Base-by-base conservation (phyloP, 2,888 invertebrate species). In the Platerodrilus igneus region DNA sequence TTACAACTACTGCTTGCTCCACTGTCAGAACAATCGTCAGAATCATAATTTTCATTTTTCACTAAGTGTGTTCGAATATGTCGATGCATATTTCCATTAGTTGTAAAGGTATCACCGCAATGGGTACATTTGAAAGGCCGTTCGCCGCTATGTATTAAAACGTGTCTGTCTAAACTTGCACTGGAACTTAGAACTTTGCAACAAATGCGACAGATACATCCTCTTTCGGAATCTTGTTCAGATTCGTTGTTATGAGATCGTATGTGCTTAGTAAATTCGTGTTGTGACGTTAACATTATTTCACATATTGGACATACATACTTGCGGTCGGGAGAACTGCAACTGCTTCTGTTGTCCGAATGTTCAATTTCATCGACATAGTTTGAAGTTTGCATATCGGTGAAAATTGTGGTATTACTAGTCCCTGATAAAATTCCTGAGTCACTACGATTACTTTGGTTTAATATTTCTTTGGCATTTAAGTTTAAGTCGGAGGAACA, bases 61-160 rank as follows among this genome's bases (percentile, higher is more conserved):
- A 70, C 70, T 44, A 75, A 75, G 63, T 84, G 83, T 2, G 83
- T 85, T 42, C 86, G 74, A 74, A 84, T 78, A 64, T 89, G 89
- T 21, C 87, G 72, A 60, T 86, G 86, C 86, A 89, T 86, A 66
- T 86, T 88, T 15, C 86, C 87, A 63, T 87, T 88, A 8, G 87
- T 87, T 19, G 86, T 86, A 67, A 89, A 89, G 22, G 86, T 81
- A 67, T 86, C 79, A 37, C 81, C 78, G 66, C 88, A 89, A 53
- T 80, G 75, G 57, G 78, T 79, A 65, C 88, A 89, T 56, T 80
- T 79, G 67, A 87, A 88, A 2, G 87, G 86, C 6, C 86, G 73
- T 59, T 87, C 86, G 9, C 85, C 86, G 21, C 84, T 83, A 63
- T 88, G 88, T 2, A 86, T 83, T 38, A 87, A 68, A 55, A 85